Base-by-base conservation (phyloP, 2,888 invertebrate genomes). In the Yponomeuta malinellus region DNA sequence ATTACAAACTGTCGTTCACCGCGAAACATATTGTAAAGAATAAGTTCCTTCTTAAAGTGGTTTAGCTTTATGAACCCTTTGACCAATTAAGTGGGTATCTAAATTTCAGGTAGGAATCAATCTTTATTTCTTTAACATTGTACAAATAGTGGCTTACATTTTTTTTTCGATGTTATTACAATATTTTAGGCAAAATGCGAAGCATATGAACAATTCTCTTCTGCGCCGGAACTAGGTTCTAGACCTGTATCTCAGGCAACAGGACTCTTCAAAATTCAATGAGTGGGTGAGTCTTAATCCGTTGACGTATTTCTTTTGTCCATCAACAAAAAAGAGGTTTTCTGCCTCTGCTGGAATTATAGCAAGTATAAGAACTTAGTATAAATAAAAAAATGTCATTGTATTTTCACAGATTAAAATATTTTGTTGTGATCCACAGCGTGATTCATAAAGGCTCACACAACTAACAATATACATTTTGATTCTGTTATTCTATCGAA, bases 321-420 rank as follows among this genome's bases (percentile, higher is more conserved):
- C 81, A 75, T 76, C 75, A 77, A 75, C 74, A 33, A 15, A 59
- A 52, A 59, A 59, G 52, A 59, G 52, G 77, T 80, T 79, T 79
- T 78, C 78, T 78, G 78, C 79, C 79, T 79, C 78, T 76, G 78
- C 73, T 78, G 78, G 80, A 76, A 82, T 84, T 87, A 70, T 64
- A 86, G 87, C 85, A 87, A 83, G 84, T 87, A 70, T 64, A 86
- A 87, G 85, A 87, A 83, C 84, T 87, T 87, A 83, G 87, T 88
- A 83, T 84, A 82, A 86, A 83, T 80, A 85, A 85, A 83, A 83
- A 84, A 83, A 43, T 43, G 6, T 43, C 43, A 43, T 83, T 77
- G 80, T 80, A 83, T 81, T 78, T 75, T 76, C 75, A 78, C 15
- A 74, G 81, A 82, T 83, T 83, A 80, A 79, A 81, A 80, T 78